Evolutionary conservation across 2,113 vertebrate species (phyloP), one percentile per base, ranked within the genome.

Genomic region (Austrofundulus limnaeus): DNA sequence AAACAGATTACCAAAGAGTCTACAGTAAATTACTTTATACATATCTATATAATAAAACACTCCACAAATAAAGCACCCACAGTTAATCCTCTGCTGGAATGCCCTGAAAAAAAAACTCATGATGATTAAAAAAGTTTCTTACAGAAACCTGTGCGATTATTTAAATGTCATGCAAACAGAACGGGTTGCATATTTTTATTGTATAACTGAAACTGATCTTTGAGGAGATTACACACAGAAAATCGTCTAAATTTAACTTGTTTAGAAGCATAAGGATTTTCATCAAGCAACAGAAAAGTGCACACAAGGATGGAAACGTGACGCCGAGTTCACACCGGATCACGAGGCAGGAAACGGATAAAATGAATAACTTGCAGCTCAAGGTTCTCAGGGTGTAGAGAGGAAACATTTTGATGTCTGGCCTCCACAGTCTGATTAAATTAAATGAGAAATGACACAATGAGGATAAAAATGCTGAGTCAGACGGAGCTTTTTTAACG

Each of bases 381-480:
- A 16, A 28, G 45, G 17, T 9, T 5, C 28, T 39, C 16, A n/a
- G 43, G 11, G 25, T 6, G 47, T 7, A 20, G 28, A 77, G 55
- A 55, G 46, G n/a, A 25, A 61, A 21, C 31, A 43, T 6, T 66
- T 65, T 54, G 53, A 72, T 52, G 71, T 61, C 61, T 51, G 57
- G 45, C 51, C 66, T 68, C 53, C 14, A 1, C 34, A 39, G 51
- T 55, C 45, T 58, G 39, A 65, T 76, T 23, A 60, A 62, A 19
- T 50, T 10, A 24, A 51, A 85, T 75, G 51, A 56, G 78, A 75
- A 72, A 70, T 63, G 85, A 87, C 85, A 81, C 72, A 83, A 72
- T 75, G 74, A 80, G 72, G 84, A 77, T 82, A 48, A 78, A 34
- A 74, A 61, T 62, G 16, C 54, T 51, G 42, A 46, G 66, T 71